Conservation (phyloP, 2,797 vertebrate genomes). For the Chromis chromis region DNA sequence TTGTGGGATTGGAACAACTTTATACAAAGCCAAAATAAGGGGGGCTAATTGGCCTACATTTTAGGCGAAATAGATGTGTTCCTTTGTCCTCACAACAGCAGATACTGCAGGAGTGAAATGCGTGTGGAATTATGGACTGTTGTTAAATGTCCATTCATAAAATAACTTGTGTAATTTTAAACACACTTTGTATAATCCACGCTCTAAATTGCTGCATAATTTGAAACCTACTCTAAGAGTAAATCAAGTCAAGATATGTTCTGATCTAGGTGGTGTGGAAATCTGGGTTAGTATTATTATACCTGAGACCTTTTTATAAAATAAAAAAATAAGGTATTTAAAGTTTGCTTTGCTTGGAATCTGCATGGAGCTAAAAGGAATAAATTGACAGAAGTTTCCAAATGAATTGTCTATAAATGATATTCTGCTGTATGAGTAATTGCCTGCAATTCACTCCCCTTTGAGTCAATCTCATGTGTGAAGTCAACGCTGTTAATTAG, state of each 20-base stretch:
- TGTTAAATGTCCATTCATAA: neutral
- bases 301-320: constrained; percentile 28
- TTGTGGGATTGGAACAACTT: constrained; percentile 68
- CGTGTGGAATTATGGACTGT: constrained; percentile 1
- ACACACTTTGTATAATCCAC: neutral
- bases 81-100: constrained; percentile 46
- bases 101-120: neutral
- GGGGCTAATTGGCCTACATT: constrained; percentile 60
- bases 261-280: neutral
- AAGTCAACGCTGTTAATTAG: constrained; percentile 85
- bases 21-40: constrained; percentile 55
- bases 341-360: constrained; percentile 38
- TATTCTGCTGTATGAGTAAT: constrained; percentile 81
- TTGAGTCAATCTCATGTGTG: constrained; percentile 86
- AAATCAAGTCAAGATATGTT: neutral
- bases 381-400: constrained; percentile 68
- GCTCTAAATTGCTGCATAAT: constrained; percentile 4
- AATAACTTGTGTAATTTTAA: neutral
- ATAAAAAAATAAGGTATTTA: constrained; percentile 31
- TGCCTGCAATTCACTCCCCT: constrained; percentile 83
- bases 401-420: constrained; percentile 80
- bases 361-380: constrained; percentile 48
- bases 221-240: neutral
- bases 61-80: constrained; percentile 34
- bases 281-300: constrained; percentile 23